phyloP scores from a whole-genome alignment of 2,888 invertebrate species.

The Phytoseiulus persimilis region DNA sequence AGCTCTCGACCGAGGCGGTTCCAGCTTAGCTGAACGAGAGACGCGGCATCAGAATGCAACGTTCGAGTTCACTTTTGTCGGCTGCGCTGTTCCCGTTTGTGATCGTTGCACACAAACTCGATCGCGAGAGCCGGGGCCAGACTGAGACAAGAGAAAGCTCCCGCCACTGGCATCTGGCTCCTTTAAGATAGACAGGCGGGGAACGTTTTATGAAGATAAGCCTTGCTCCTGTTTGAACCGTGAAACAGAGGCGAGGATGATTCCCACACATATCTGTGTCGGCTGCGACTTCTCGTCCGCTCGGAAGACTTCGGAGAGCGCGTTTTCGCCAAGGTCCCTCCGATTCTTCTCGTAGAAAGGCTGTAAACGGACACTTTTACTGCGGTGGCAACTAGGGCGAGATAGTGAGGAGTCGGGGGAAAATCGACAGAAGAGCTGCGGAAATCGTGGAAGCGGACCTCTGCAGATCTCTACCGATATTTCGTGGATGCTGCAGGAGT shows the following conservation, averaged over 20 bases:
- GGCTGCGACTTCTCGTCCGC: background rate
- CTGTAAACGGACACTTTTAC: background rate
- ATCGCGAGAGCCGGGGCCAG: background rate
- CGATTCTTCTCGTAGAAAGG: background rate
- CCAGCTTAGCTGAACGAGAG: background rate
- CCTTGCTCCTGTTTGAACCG: background rate
- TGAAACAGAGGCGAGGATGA: background rate
- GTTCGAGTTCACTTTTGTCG: background rate
- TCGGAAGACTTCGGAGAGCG: background rate
- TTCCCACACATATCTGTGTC: background rate
- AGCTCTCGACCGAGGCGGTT: background rate
- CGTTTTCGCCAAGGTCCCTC: background rate
- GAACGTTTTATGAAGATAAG: background rate
- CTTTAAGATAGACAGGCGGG: background rate
- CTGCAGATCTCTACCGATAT: background rate
- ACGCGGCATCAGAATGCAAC: background rate
- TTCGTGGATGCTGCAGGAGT: background rate
- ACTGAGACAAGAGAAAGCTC: background rate
- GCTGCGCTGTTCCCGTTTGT: background rate
- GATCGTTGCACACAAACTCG: background rate
- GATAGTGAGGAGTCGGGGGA: background rate
- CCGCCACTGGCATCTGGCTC: background rate
- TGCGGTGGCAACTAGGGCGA: background rate
- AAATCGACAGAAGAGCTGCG: background rate
- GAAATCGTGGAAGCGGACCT: background rate